Evolutionary conservation across 2,888 invertebrate genomes (phyloP), one percentile per base, ranked within the genome.

Genomic region (Platycheirus albimanus): DNA sequence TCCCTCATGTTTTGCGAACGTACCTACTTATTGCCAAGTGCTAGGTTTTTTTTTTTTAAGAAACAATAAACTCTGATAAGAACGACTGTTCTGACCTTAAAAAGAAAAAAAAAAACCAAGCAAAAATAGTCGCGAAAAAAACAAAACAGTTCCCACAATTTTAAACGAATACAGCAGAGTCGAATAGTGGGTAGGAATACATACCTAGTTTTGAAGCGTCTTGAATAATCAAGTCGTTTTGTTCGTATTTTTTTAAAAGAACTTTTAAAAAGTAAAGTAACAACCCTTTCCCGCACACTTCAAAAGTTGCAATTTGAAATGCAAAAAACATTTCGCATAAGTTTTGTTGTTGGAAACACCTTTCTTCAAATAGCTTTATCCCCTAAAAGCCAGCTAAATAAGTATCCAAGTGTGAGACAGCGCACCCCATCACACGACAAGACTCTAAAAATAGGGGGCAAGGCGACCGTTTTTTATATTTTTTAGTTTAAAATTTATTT

Each of bases 401-500:
- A 20, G 47, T 69, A 43, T 64, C 36, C 28, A 56, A 54, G 5
- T 38, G 20, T 15, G 41, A 36, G 41, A 63, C 52, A 63, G 30
- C n/a, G 41, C 19, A 2, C 72, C 74, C 56, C 75, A 33, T 24
- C 3, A 69, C n/a, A n/a, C 75, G 80, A 75, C 52, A 67, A 56
- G 7, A 61, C n/a, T 51, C 63, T 75, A 70, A 66, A 80, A 75
- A 80, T 80, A 80, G 41, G 36, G 28, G 56, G 13, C 47, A 49
- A 30, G 15, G 45, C 38, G 71, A 66, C 51, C 11, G 3, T 61
- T n/a, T 20, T 30, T 33, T 69, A 8, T 28, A 2, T 58, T 49
- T 33, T 45, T 38, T 28, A 58, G 24, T 15, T 45, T 54, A n/a
- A 47, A 56, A 56, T 63, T 30, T 80, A 75, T 75, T 80, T 80